Evolutionary conservation across 2,797 vertebrate genomes (phyloP).

Genomic region (Bradypodion pumilum): DNA sequence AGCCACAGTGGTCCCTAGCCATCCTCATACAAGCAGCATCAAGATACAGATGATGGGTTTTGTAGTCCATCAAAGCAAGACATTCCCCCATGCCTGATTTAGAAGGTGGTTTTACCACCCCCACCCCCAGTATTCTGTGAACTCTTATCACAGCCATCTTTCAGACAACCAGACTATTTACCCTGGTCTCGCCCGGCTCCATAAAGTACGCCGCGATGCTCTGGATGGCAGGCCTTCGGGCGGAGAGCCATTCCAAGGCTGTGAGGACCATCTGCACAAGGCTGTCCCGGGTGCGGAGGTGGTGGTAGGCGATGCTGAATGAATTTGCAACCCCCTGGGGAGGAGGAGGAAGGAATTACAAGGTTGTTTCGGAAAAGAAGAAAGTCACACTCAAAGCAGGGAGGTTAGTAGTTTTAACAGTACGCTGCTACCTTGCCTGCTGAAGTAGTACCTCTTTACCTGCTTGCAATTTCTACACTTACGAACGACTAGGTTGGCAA

Average conservation of each 20-base stretch:
- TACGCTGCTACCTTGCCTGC: too few relatives aligned
- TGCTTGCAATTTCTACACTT: too few relatives aligned
- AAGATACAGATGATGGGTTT: neutral
- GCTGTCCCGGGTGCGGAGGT: conserved; percentile 62
- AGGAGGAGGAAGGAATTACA: conserved; percentile 41
- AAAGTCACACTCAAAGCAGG: neutral
- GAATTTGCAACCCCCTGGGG: conserved; percentile 73
- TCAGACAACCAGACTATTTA: conserved; percentile 22
- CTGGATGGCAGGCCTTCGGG: conserved; percentile 53
- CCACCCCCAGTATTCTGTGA: too few relatives aligned
- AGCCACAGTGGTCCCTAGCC: too few relatives aligned
- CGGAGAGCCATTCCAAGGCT: conserved; percentile 73
- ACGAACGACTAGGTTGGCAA: too few relatives aligned
- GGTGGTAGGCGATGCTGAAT: conserved; percentile 78
- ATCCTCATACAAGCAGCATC: too few relatives aligned
- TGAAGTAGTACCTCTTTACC: too few relatives aligned
- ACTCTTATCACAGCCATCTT: neutral
- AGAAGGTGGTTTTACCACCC: neutral
- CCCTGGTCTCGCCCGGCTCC: conserved; percentile 68
- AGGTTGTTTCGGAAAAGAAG: conserved; percentile 8
- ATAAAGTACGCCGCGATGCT: conserved; percentile 62
- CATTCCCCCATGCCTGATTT: neutral
- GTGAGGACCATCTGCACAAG: conserved; percentile 68
- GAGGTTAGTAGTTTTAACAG: neutral
- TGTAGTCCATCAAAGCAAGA: neutral